phyloP scores from a whole-genome alignment of 37 sponge, comb jelly and placozoan genomes.

The Agelas oroides region DNA sequence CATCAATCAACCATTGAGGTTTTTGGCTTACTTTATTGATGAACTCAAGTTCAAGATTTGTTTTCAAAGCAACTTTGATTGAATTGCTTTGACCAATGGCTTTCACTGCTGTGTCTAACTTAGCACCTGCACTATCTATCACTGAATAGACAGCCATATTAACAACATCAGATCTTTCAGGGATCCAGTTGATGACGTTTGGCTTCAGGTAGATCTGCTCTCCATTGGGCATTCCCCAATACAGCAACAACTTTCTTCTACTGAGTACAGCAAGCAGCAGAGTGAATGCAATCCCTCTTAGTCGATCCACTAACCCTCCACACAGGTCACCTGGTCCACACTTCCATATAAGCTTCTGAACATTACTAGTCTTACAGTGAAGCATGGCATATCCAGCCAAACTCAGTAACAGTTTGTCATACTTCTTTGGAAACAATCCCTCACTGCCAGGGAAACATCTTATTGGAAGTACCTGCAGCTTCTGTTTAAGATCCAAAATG shows the following conservation, averaged over 20 bases:
- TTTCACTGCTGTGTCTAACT: background rate
- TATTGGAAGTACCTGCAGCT: too few species aligned
- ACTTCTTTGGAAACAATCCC: too few species aligned
- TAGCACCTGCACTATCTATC: background rate
- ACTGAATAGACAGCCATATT: background rate
- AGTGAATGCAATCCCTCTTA: conserved; percentile 29
- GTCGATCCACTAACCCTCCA: conserved; percentile 49
- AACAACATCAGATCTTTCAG: too few species aligned
- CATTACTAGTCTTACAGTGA: too few species aligned
- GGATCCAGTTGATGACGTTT: conserved; percentile 35
- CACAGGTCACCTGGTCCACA: conserved; percentile 21
- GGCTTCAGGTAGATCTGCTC: conserved; percentile 16
- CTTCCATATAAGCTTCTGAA: background rate
- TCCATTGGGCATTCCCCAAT: conserved; percentile 13
- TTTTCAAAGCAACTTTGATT: background rate
- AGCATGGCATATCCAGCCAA: too few species aligned
- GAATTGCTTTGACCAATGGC: background rate
- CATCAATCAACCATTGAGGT: conserved; percentile 29
- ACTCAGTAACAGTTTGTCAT: too few species aligned
- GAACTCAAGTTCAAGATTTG: conserved; percentile 29
- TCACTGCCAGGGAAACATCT: too few species aligned
- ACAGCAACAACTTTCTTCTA: conserved; percentile 11
- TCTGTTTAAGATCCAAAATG: too few species aligned
- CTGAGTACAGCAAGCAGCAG: conserved; percentile 34
- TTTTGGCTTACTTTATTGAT: background rate